These are phyloP conservation scores for Dynastes grantii DNA, from an alignment of 2,888 invertebrate genomes.

Conservation along the genomic window DNA sequence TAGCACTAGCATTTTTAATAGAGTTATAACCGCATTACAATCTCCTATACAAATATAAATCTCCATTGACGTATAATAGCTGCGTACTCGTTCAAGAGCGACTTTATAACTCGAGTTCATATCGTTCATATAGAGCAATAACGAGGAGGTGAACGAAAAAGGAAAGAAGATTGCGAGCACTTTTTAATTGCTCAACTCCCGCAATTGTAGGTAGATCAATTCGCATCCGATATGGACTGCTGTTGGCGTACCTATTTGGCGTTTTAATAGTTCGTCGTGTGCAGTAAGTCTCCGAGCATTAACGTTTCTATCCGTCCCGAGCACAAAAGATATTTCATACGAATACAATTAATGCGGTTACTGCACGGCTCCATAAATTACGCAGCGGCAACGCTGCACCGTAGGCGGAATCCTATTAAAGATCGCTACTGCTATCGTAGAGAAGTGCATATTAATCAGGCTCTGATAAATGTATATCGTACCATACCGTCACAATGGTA, in stretches of 20 bases:
- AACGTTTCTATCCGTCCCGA: conserved; percentile 50
- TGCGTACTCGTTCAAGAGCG: not conserved
- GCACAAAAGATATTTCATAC: conserved; percentile 53
- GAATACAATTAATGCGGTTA: conserved; percentile 56
- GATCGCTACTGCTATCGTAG: conserved; percentile 58
- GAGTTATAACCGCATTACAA: conserved; percentile 1
- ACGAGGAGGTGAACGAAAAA: conserved; percentile 4
- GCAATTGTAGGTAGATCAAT: conserved; percentile 25
- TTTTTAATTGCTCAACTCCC: conserved; percentile 35
- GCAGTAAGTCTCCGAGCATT: conserved; percentile 26
- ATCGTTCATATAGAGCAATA: not conserved
- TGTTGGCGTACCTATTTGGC: not conserved
- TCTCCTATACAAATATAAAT: not conserved
- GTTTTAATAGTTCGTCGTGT: conserved; percentile 31
- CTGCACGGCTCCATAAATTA: conserved; percentile 56
- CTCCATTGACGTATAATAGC: conserved; percentile 7
- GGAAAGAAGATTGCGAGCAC: conserved; percentile 4
- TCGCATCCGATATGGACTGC: not conserved
- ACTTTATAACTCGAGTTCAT: conserved; percentile 15
- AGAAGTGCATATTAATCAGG: conserved; percentile 59
- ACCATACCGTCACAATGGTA: conserved; percentile 46
- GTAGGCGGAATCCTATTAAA: conserved; percentile 59
- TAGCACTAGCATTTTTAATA: not conserved
- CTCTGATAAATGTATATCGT: conserved; percentile 55
- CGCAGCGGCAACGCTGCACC: conserved; percentile 52